These are phyloP conservation scores for Dromaius novaehollandiae DNA, from an alignment of 2,113 vertebrate species.

Conservation along the genomic window DNA sequence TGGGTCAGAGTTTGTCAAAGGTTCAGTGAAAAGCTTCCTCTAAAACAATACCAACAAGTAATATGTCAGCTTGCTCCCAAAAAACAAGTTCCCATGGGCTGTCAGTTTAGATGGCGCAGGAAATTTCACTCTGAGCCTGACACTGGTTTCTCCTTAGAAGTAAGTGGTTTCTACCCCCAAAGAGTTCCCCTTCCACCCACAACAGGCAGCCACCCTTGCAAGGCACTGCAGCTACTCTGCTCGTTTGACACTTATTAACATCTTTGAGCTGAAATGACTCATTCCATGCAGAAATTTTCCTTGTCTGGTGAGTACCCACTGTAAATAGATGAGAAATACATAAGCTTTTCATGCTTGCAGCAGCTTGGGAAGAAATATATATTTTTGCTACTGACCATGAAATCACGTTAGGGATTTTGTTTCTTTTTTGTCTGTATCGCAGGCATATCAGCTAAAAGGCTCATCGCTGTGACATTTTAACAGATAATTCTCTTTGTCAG, in stretches of 20 bases:
- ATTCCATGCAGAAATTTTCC: background rate
- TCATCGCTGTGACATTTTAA: background rate
- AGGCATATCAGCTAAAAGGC: background rate
- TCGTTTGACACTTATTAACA: background rate
- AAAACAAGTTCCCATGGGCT: background rate
- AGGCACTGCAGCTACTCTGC: background rate
- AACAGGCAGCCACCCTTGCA: background rate
- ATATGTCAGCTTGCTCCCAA: background rate
- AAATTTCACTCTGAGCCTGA: background rate
- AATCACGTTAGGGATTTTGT: background rate
- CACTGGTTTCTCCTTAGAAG: background rate
- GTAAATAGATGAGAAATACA: background rate
- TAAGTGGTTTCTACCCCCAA: background rate
- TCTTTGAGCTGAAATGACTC: background rate
- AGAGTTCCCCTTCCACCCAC: background rate
- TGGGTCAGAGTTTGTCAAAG: conserved; percentile 1
- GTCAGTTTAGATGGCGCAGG: background rate
- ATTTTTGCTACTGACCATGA: background rate
- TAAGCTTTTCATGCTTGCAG: background rate
- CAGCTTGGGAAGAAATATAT: background rate
- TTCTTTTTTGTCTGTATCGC: background rate
- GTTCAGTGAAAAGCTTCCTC: background rate
- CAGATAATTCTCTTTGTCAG: background rate
- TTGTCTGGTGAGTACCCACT: background rate
- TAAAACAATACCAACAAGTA: background rate